Conservation (phyloP, 2,888 invertebrate species). For the Malthinus flaveolus region DNA sequence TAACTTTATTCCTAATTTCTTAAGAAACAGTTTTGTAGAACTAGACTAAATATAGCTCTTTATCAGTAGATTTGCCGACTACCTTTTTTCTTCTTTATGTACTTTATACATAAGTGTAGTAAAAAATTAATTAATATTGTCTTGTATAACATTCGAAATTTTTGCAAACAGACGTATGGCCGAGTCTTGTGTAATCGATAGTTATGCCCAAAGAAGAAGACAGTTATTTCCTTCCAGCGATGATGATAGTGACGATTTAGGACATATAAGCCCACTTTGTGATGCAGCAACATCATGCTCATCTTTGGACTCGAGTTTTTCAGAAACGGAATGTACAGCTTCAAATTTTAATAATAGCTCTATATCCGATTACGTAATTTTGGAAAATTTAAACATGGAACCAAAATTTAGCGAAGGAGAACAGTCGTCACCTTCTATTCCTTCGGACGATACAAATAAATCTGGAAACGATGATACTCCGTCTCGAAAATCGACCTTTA, state of each 20-base stretch:
- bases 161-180: neutral
- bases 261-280: conserved; percentile 61
- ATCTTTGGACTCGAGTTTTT: neutral
- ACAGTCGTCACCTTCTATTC: conserved; percentile 1
- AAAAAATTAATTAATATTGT: neutral
- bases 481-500: conserved; percentile 41
- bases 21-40: neutral
- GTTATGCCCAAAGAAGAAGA: conserved; percentile 62
- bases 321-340: conserved; percentile 6
- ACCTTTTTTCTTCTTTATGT: no score
- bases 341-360: conserved; percentile 27
- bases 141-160: neutral
- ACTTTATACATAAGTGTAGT: no score
- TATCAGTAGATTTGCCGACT: no score
- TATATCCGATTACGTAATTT: conserved; percentile 35
- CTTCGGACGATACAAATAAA: conserved; percentile 13
- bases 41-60: no score
- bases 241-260: conserved; percentile 56
- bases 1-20: neutral
- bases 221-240: conserved; percentile 59
- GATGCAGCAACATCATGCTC: conserved; percentile 30
- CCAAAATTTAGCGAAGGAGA: conserved; percentile 7
- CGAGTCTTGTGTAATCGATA: neutral
- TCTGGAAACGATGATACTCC: conserved; percentile 34
- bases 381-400: conserved; percentile 23